Base-by-base conservation (phyloP, 2,888 invertebrate genomes). In the Amphiduros pacificus region DNA sequence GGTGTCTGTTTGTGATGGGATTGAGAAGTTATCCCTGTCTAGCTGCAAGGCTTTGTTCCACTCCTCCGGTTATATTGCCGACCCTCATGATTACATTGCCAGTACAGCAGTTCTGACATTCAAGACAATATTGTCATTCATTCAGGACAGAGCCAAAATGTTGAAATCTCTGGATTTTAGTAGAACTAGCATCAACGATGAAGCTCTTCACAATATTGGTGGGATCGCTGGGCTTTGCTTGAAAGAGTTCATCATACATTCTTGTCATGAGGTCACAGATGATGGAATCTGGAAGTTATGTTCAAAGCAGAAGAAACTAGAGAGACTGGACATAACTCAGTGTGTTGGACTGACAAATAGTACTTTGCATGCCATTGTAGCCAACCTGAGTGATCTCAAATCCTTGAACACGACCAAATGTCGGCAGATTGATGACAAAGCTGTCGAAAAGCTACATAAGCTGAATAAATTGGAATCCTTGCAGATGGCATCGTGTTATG, bases 51-150 rank as follows among this genome's bases (percentile, higher is more conserved):
- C 91, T 55, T 88, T 89, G 31, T 91, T 90, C 77, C 90, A 90
- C 76, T 83, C 85, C 63, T 89, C 88, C 5, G 84, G 89, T n/a
- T n/a, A n/a, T n/a, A n/a, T n/a, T 40, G 88, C 88, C 48, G 87
- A 87, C 49, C 62, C 69, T 14, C 17, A 62, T 55, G n/a, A 61
- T 55, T 4, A 67, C 69, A 31, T 64, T 17, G 20, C 29, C n/a
- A 90, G 89, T 51, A 89, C 89, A 72, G 88, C 88, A 72, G 88
- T 91, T 2, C 78, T 91, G 28, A 90, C 91, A 40, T 91, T 90
- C 74, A 85, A 86, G 69, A 89, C 88, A 73, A 83, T 91, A 31
- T 75, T 88, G 52, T 85, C 86, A 64, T 87, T 87, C 67, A 83
- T 90, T 52, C 80, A 81, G 55, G 78, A 82, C 1, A 87, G 87